Conservation (phyloP, 2,888 invertebrate genomes). For the Chymomyza fuscimana region DNA sequence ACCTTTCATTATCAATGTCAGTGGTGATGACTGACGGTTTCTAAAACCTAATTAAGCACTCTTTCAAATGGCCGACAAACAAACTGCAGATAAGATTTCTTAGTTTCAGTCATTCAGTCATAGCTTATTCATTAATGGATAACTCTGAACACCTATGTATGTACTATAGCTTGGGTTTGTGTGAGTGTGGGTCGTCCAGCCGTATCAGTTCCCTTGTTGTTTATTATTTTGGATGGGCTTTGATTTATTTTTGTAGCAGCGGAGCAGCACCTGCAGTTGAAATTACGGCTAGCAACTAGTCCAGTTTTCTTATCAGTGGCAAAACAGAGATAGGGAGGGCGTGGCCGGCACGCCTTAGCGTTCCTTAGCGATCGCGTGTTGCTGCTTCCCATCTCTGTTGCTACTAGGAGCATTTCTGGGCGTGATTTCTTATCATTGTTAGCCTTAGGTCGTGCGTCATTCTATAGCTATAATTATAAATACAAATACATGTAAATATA, state of each 20-base stretch:
- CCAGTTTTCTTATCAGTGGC: neutral
- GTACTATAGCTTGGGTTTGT: neutral
- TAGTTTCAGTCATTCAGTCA: neutral
- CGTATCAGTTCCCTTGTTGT: neutral
- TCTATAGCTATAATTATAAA: neutral
- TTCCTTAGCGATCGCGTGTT: slow-evolving; percentile 43
- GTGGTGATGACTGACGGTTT: neutral
- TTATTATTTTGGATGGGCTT: slow-evolving; percentile 17
- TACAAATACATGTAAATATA: neutral
- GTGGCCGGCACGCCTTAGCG: slow-evolving; percentile 16
- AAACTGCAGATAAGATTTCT: neutral
- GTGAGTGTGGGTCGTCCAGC: neutral
- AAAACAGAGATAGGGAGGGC: neutral
- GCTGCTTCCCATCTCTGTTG: slow-evolving; percentile 22
- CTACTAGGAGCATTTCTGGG: too few relatives aligned
- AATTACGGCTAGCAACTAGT: slow-evolving; percentile 39
- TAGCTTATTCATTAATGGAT: neutral
- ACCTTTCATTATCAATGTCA: neutral
- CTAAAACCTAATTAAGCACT: neutral
- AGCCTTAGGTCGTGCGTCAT: slow-evolving; percentile 12
- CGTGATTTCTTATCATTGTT: slow-evolving; percentile 1
- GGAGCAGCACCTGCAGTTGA: neutral
- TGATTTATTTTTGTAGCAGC: slow-evolving; percentile 48
- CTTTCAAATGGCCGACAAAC: neutral
- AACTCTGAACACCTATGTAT: neutral